These are phyloP conservation scores for Drosophila picticornis DNA, from an alignment of 2,888 invertebrate genomes.

Conservation along the genomic window DNA sequence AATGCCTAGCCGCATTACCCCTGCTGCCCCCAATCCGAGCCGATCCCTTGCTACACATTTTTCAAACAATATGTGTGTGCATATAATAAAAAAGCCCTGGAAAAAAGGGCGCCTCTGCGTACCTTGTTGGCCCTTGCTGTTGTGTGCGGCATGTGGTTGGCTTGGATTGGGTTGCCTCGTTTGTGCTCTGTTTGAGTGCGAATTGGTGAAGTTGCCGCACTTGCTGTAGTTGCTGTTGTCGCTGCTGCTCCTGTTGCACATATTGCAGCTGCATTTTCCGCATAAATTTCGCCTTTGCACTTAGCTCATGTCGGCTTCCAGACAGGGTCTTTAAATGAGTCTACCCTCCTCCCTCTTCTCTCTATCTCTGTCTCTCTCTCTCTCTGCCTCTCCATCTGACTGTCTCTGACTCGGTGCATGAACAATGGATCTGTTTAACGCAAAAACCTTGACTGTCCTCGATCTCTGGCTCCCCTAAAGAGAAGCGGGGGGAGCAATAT, in stretches of 20 bases:
- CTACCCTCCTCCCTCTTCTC: constrained; percentile 27
- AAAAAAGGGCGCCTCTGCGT: constrained; percentile 13
- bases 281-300: constrained; percentile 80
- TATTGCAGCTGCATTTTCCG: constrained; percentile 79
- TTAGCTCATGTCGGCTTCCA: constrained; percentile 72
- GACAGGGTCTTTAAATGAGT: constrained; percentile 69
- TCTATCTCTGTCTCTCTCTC: constrained; percentile 1
- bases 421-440: constrained; percentile 69
- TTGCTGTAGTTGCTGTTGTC: constrained; percentile 23
- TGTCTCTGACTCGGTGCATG: constrained; percentile 20
- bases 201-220: constrained; percentile 16
- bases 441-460: constrained; percentile 37
- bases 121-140: constrained; percentile 53
- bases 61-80: constrained; percentile 34
- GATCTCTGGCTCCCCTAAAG: constrained; percentile 29
- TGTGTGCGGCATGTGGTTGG: constrained; percentile 42
- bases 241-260: constrained; percentile 57
- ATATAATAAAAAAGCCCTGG: constrained; percentile 42
- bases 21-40: background rate
- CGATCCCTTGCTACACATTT: constrained; percentile 32
- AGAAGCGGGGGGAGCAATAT: background rate
- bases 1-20: constrained; percentile 38
- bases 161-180: constrained; percentile 25
- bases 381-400: constrained; percentile 1
- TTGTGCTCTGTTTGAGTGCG: constrained; percentile 24